Percentiles rank a stretch among this genome's conserved stretches.
Conservation (phyloP, 2,888 invertebrate genomes). For the Neoscelio sp. region DNA sequence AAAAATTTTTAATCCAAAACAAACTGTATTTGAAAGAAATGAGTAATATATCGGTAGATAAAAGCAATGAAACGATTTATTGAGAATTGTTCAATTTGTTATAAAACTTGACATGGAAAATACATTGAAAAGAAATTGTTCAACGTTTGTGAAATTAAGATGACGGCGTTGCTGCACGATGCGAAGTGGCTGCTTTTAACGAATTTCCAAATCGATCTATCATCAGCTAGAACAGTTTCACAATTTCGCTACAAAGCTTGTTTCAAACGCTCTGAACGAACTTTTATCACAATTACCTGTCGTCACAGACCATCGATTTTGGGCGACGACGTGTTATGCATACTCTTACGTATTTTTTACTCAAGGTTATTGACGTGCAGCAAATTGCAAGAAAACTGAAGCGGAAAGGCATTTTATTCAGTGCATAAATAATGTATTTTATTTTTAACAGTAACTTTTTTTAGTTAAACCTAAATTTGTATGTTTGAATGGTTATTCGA, state of each 20-base stretch:
- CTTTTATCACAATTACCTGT: conserved; percentile 73
- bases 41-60: neutral
- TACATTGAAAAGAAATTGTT: neutral
- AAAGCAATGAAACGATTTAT: neutral
- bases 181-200: conserved; percentile 14
- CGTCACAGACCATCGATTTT: conserved; percentile 70
- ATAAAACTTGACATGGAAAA: conserved; percentile 3
- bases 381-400: conserved; percentile 56
- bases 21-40: conserved; percentile 2
- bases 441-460: no score
- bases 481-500: no score
- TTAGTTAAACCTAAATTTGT: no score
- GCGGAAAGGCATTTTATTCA: conserved; percentile 32
- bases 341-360: conserved; percentile 44
- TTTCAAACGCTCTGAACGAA: conserved; percentile 65
- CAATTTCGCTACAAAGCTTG: conserved; percentile 60
- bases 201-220: conserved; percentile 65
- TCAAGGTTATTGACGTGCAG: conserved; percentile 67
- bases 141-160: conserved; percentile 20
- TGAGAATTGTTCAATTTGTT: conserved; percentile 9
- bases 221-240: conserved; percentile 61
- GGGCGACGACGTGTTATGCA: conserved; percentile 68
- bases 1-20: neutral
- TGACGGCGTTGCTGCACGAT: neutral
- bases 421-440: conserved; percentile 38